These are phyloP conservation scores for Onychomys leucogaster DNA, from an alignment of 2,797 vertebrate species.

Conservation along the genomic window DNA sequence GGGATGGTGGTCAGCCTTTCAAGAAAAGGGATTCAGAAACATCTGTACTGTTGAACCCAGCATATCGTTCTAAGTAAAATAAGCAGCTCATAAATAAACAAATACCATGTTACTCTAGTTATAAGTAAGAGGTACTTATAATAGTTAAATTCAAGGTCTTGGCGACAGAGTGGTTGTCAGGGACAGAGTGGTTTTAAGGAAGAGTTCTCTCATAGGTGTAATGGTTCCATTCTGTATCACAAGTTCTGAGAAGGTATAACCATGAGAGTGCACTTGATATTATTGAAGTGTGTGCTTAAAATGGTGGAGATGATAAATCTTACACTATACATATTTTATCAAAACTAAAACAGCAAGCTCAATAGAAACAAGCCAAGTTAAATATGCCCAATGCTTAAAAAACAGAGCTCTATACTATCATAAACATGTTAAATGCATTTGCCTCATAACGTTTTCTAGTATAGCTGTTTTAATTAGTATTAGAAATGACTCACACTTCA, in stretches of 20 bases:
- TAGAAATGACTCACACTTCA: neutral
- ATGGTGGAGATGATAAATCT: neutral
- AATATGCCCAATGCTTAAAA: neutral
- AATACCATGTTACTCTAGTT: neutral
- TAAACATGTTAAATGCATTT: neutral
- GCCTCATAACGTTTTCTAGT: neutral
- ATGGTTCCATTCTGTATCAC: neutral
- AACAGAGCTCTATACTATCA: neutral
- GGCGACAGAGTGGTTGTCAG: neutral
- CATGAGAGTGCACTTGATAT: neutral
- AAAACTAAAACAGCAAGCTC: neutral
- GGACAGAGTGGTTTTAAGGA: neutral
- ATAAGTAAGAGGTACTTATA: neutral
- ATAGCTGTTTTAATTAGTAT: neutral
- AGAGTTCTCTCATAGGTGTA: neutral
- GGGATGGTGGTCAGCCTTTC: neutral
- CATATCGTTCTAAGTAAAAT: neutral
- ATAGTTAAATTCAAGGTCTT: neutral
- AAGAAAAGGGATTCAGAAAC: neutral
- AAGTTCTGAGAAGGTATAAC: neutral
- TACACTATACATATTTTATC: neutral
- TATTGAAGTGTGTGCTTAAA: neutral
- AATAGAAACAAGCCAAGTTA: neutral
- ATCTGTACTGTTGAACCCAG: neutral
- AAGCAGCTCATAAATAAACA: neutral